Evolutionary conservation across 2,888 invertebrate species (phyloP).

Genomic region (Drosophila differens): DNA sequence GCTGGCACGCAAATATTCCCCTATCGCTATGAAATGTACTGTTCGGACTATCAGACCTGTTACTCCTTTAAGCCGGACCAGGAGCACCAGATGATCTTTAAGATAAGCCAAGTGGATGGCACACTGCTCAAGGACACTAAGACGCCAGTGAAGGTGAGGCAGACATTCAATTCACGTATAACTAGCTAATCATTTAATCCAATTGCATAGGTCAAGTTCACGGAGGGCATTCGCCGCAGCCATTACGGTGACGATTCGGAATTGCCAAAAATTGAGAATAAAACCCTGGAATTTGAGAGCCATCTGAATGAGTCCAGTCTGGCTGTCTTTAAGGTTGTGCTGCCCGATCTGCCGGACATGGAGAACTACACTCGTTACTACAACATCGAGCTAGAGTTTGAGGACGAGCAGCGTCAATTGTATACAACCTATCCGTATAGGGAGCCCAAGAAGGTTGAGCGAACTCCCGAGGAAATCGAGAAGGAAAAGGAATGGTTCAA

Average conservation of each 20-base stretch:
- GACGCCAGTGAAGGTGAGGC: slow-evolving; percentile 86
- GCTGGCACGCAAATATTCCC: slow-evolving; percentile 91
- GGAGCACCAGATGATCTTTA: slow-evolving; percentile 92
- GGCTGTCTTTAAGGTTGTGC: slow-evolving; percentile 88
- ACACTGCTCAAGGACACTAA: slow-evolving; percentile 88
- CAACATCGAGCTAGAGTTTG: slow-evolving; percentile 64
- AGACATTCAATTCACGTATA: not conserved
- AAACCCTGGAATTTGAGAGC: slow-evolving; percentile 78
- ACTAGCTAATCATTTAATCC: not conserved
- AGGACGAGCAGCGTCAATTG: slow-evolving; percentile 68
- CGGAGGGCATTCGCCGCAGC: slow-evolving; percentile 61
- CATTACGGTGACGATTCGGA: slow-evolving; percentile 40
- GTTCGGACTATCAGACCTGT: slow-evolving; percentile 89
- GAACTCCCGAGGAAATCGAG: slow-evolving; percentile 32
- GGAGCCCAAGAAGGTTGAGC: slow-evolving; percentile 69
- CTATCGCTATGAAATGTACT: slow-evolving; percentile 90
- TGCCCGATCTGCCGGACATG: slow-evolving; percentile 86
- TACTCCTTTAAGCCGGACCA: slow-evolving; percentile 96
- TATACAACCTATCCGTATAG: slow-evolving; percentile 71
- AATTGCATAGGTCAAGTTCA: slow-evolving; percentile 62
- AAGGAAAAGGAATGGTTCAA: slow-evolving; percentile 72
- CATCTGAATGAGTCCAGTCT: slow-evolving; percentile 88
- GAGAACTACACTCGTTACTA: slow-evolving; percentile 69
- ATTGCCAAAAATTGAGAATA: slow-evolving; percentile 83
- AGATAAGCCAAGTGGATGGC: slow-evolving; percentile 90